Evolutionary conservation across 2,888 invertebrate genomes (phyloP).

Genomic region (Tetranychus piercei): DNA sequence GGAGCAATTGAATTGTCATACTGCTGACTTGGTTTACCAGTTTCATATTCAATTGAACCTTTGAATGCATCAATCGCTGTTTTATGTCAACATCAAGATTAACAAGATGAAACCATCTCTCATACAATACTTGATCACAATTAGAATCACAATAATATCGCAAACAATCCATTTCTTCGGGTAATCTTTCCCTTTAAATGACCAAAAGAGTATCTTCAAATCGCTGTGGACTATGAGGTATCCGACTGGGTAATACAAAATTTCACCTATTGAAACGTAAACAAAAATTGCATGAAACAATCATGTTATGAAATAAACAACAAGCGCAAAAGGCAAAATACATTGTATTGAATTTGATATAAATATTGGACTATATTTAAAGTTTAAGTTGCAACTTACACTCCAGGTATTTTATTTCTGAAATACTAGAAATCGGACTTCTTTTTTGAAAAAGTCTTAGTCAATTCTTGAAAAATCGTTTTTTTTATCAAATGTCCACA

Average conservation of each 20-base stretch:
- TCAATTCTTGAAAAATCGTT: no score
- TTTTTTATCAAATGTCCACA: no score
- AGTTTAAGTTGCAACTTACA: no score
- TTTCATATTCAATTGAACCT: slow-evolving; percentile 34
- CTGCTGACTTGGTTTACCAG: slow-evolving; percentile 22
- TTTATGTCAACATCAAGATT: slow-evolving; percentile 37
- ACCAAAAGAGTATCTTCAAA: slow-evolving; percentile 38
- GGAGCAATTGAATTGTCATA: not conserved
- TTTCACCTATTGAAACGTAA: slow-evolving; percentile 32
- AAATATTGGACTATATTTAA: no score
- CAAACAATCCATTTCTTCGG: slow-evolving; percentile 36
- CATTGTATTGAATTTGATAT: no score
- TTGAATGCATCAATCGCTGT: slow-evolving; percentile 36
- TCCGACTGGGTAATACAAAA: slow-evolving; percentile 38
- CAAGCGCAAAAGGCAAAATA: no score
- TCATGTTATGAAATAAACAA: not conserved
- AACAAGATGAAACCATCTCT: slow-evolving; percentile 39
- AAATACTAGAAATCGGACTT: no score
- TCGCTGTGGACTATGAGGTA: slow-evolving; percentile 41
- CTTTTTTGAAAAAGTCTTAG: no score
- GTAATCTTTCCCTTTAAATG: slow-evolving; percentile 36
- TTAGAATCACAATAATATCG: slow-evolving; percentile 35
- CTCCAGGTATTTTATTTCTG: no score
- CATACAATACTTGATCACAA: slow-evolving; percentile 35
- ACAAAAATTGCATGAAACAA: no score